Base-by-base conservation (phyloP, 2,113 vertebrate species). In the Amazona vittata region DNA sequence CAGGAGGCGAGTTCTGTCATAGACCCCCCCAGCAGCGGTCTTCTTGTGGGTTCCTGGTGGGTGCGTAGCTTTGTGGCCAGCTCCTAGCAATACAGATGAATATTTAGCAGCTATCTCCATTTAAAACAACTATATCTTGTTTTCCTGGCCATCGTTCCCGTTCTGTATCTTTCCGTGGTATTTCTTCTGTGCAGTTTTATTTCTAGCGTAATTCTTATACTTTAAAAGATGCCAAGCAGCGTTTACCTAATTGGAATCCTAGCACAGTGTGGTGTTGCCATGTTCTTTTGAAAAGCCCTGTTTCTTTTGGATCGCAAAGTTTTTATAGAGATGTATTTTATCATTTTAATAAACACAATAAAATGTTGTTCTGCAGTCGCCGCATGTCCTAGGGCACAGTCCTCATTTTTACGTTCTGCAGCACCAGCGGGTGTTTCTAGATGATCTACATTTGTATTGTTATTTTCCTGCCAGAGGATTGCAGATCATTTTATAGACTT, bases 271-370 rank as follows among this genome's bases (percentile, higher is more conserved):
- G 86, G 8, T 78, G n/a, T 2, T 10, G 2, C 12, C 9, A 5
- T 47, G 67, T 65, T 43, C 63, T 90, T 94, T 43, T 65, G 63
- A 83, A 94, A 79, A 41, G 87, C n/a, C 78, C 82, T 79, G 80
- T 69, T 94, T 39, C 31, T 3, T 83, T 82, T 78, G 63, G 63
- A 52, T 91, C 71, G 46, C 78, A n/a, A 31, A 62, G 49, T 15
- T 90, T 64, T 80, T 90, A 67, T 85, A 47, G 21, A 65, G 78
- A 37, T 86, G 73, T 83, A 50, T 83, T 96, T 80, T 69, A 55
- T 93, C 90, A 87, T 91, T 95, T 96, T 96, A 95, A 94, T 95
- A 93, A 94, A 91, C 84, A 62, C 55, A 49, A 79, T 95, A 90
- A 93, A 96, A 74, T 83, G 85, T 86, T 88, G 70, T 69, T 88